A percentile compares a stretch with the other conserved stretches of the same genome.
phyloP scores from a whole-genome alignment of 2,888 invertebrate species.

The Pollenia amentaria region DNA sequence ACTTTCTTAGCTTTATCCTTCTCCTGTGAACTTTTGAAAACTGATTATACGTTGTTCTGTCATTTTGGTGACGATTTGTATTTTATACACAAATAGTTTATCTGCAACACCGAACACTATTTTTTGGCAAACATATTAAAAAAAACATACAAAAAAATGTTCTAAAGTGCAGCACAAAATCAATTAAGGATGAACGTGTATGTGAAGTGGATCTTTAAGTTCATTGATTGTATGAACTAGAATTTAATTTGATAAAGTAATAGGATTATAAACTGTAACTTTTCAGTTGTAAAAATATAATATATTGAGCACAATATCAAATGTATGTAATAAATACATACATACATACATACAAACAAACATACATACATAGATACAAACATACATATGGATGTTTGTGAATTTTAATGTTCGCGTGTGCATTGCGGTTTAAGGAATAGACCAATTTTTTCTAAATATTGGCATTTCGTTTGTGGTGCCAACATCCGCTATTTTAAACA shows the following conservation, averaged over 20 bases:
- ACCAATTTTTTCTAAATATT: slow-evolving; percentile 1
- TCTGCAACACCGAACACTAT: slow-evolving; percentile 24
- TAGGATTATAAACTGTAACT: slow-evolving; percentile 41
- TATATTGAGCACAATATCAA: background rate
- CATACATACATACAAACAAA: background rate
- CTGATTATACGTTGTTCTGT: no score
- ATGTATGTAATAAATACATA: background rate
- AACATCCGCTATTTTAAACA: background rate
- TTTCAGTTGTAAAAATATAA: slow-evolving; percentile 15
- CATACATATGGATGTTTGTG: no score
- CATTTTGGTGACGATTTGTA: background rate
- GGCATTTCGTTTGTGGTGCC: background rate
- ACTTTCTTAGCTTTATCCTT: no score
- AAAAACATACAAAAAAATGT: background rate
- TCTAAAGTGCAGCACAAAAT: slow-evolving; percentile 48
- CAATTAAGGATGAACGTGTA: slow-evolving; percentile 30
- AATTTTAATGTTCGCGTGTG: background rate
- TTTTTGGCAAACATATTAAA: slow-evolving; percentile 44
- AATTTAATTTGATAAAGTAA: slow-evolving; percentile 41
- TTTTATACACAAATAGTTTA: slow-evolving; percentile 11
- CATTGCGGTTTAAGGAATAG: background rate
- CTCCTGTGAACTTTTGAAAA: no score
- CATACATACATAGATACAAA: no score
- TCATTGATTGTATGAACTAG: slow-evolving; percentile 38
- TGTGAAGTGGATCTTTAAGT: slow-evolving; percentile 31